phyloP scores from a whole-genome alignment of 2,797 vertebrate species.

The Argentina silus region DNA sequence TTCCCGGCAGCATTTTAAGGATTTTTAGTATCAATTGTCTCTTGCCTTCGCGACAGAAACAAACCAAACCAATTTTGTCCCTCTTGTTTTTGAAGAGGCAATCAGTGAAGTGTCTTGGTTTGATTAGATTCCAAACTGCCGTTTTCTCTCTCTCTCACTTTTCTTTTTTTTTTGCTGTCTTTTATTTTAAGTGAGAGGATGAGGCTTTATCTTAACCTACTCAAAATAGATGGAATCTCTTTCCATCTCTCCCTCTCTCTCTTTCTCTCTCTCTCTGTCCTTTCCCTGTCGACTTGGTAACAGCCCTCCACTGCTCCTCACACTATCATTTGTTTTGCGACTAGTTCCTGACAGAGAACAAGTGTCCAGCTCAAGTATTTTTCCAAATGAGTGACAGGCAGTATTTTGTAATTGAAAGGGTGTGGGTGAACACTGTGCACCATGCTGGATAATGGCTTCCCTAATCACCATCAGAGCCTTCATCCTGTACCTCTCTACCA shows the following conservation, averaged over 20 bases:
- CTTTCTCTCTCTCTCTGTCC: background rate
- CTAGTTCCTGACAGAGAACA: background rate
- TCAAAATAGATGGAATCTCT: constrained; percentile 40
- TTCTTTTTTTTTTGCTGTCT: constrained; percentile 34
- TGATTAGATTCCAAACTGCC: constrained; percentile 67
- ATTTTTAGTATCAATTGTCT: constrained; percentile 67
- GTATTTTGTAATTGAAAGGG: constrained; percentile 28
- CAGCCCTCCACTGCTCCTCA: background rate
- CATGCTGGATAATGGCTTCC: constrained; percentile 46
- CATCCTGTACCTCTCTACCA: constrained; percentile 23
- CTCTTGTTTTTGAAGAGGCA: constrained; percentile 71
- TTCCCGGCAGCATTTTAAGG: constrained; percentile 61
- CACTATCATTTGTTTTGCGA: constrained; percentile 25
- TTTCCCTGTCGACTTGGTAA: background rate
- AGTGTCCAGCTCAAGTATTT: background rate
- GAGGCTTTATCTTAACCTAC: constrained; percentile 44
- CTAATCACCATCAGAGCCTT: constrained; percentile 24
- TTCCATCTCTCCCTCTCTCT: background rate
- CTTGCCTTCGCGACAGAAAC: constrained; percentile 66
- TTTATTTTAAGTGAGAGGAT: constrained; percentile 20
- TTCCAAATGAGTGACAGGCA: too few species aligned
- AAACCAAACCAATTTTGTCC: constrained; percentile 72
- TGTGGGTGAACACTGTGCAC: constrained; percentile 38
- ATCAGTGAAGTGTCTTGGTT: constrained; percentile 71
- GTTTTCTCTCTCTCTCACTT: constrained; percentile 47